Evolutionary conservation across 2,888 invertebrate genomes (phyloP).

Genomic region (Athalia rosae): DNA sequence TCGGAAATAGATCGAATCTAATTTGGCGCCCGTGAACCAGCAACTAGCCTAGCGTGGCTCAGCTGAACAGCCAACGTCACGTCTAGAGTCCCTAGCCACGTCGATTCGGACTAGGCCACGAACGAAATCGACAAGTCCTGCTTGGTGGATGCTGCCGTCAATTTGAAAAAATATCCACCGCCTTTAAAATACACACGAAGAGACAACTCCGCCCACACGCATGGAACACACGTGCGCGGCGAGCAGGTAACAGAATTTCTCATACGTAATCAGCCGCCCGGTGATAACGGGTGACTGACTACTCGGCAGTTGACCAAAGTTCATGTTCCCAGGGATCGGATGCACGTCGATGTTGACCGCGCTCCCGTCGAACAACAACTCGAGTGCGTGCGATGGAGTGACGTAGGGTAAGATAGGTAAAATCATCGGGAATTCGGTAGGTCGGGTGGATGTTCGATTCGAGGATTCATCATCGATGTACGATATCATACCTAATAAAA

Average conservation of each 20-base stretch:
- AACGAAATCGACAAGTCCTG: slow-evolving; percentile 16
- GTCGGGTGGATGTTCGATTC: slow-evolving; percentile 3
- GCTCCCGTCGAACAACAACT: too few relatives aligned
- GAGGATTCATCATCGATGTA: slow-evolving; percentile 23
- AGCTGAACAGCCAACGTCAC: slow-evolving; percentile 23
- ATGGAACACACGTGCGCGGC: neutral
- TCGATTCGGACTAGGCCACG: slow-evolving; percentile 19
- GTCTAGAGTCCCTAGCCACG: too few relatives aligned
- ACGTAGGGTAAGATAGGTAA: too few relatives aligned
- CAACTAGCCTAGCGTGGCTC: slow-evolving; percentile 37
- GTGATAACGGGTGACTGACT: neutral
- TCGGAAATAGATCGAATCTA: slow-evolving; percentile 72
- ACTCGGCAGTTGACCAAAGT: slow-evolving; percentile 37
- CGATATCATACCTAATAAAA: slow-evolving; percentile 2
- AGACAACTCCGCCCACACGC: neutral
- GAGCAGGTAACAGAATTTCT: neutral
- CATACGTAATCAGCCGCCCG: neutral
- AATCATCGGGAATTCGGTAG: too few relatives aligned
- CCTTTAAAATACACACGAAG: neutral
- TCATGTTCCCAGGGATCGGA: neutral
- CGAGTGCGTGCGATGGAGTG: too few relatives aligned
- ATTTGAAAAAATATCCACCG: neutral
- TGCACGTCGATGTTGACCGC: neutral
- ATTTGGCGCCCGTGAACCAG: slow-evolving; percentile 71
- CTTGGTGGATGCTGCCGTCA: neutral